Evolutionary conservation across 2,113 vertebrate genomes (phyloP), one percentile per base, ranked within the genome.

Genomic region (Patagioenas fasciata): DNA sequence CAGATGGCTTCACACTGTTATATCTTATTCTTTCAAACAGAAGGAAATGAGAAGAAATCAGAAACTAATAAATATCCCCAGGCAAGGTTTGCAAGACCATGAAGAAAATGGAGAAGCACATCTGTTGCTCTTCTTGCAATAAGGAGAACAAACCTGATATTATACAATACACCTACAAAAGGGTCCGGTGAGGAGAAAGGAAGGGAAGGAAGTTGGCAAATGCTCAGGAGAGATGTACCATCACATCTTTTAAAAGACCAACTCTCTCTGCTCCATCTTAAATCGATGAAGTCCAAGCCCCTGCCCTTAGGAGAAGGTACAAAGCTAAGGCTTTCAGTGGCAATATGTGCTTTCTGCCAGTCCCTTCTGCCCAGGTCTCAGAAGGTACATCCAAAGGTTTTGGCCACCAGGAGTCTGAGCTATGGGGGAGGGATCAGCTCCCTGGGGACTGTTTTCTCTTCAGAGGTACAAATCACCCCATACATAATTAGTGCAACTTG

Each of bases 21-120:
- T 34, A 24, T 53, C 47, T 75, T 38, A 32, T 28, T 89, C 58
- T 67, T 88, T 80, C 51, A 78, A 77, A 70, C 74, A 88, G 85
- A 85, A 73, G 70, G 80, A 91, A 93, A 89, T 91, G 10, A 80
- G 62, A 89, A 89, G 81, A 78, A 93, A 94, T 15, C 51, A 90
- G 66, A 94, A 73, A 78, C 29, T 58, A 82, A 71, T 50, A 95
- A 82, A 90, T 58, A 91, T 65, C 67, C 47, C 15, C 42, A 70
- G 88, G 74, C 47, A 85, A 58, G 54, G 78, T 69, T 61, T 85
- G 50, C 53, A 80, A 69, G 80, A 48, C 61, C 84, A 74, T 50
- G 50, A 75, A 87, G 77, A 60, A 84, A 81, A 57, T 28, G 44
- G 38, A 92, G 77, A n/a, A 85, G 40, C 23, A 53, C 61, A 84